Evolutionary conservation across 2,888 invertebrate genomes (phyloP), one percentile per base, ranked within the genome.

Genomic region (Cheilosia urbana): DNA sequence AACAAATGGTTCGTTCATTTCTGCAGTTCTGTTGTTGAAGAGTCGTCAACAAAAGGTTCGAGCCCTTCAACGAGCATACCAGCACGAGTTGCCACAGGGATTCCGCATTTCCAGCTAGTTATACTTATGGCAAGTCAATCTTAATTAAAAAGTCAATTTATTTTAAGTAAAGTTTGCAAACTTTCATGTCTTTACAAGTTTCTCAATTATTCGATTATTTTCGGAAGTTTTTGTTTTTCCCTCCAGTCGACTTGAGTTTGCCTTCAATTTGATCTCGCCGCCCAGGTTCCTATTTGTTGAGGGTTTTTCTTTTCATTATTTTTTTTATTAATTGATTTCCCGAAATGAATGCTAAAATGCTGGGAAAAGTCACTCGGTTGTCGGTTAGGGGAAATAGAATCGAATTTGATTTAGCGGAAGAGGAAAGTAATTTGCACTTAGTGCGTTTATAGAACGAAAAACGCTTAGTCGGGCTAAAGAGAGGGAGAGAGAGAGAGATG

Each of bases 111-210:
- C 17, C n/a, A n/a, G 45, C 45, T 15, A 45, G n/a, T 76, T 51
- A 34, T 45, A 53, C 62, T 68, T 68, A 45, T 55, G 55, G 49
- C 63, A 72, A 58, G 72, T 79, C 79, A 79, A 79, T 72, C 72
- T 72, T 58, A 72, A 79, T 79, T 78, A 72, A 72, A 79, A 79
- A 79, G 58, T 79, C 79, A 65, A 79, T 79, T 79, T 79, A 51
- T 72, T 72, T 58, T 58, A 40, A 57, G 72, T 79, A 37, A 51
- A 72, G 72, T 65, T 72, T 21, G 65, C 42, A 72, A 72, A 79
- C 72, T 79, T 79, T 45, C 71, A 17, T 65, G 72, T 79, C 79
- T 72, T 79, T 79, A 79, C 65, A 79, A 72, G 79, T 79, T 79
- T 79, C 49, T 65, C 79, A 63, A 79, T 79, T 79, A 79, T 58